phyloP scores from a whole-genome alignment of 2,113 vertebrate genomes.

The Podiceps cristatus region DNA sequence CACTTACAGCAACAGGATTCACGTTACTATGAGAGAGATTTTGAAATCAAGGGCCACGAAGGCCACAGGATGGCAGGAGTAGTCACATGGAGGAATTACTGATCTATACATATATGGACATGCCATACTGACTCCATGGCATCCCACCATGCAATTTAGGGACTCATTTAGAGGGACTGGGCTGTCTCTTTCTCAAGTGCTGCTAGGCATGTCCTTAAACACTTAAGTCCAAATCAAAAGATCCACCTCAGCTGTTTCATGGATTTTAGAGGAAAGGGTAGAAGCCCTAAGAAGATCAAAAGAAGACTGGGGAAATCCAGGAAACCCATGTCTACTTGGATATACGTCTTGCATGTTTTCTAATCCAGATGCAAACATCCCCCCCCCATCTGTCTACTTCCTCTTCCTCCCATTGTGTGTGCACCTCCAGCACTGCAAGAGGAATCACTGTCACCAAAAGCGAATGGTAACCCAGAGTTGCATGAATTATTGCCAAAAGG shows the following conservation, averaged over 20 bases:
- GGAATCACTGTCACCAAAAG: background rate
- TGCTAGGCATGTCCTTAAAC: background rate
- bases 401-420: rapidly evolving
- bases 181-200: background rate
- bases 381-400: background rate
- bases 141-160: background rate
- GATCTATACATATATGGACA: background rate
- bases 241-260: background rate
- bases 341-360: background rate
- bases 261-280: background rate
- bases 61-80: background rate
- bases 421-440: background rate
- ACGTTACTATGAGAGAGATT: background rate
- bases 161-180: background rate
- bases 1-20: background rate
- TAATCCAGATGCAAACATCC: background rate
- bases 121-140: background rate
- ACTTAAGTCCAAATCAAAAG: background rate
- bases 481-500: background rate
- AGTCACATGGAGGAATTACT: background rate
- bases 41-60: background rate
- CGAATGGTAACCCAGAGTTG: background rate
- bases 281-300: background rate
- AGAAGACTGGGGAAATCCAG: background rate
- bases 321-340: rapidly evolving